phyloP scores from a whole-genome alignment of 2,113 vertebrate species.

The Apodemus sylvaticus region DNA sequence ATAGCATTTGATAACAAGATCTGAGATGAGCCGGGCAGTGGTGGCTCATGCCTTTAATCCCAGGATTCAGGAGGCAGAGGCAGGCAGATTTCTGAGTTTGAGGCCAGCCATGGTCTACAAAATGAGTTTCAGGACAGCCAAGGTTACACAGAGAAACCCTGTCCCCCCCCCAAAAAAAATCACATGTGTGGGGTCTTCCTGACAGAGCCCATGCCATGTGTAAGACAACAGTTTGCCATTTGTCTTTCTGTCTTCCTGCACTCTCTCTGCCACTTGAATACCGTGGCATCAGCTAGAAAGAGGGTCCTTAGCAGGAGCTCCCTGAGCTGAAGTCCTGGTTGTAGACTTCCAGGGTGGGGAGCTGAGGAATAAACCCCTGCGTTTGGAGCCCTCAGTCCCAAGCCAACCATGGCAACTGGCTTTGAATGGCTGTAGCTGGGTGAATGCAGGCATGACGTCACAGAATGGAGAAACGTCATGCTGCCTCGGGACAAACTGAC shows the following conservation, averaged over 20 bases:
- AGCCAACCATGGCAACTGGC: accelerated
- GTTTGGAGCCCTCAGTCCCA: too few species aligned
- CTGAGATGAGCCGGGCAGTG: not conserved
- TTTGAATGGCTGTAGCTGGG: not conserved
- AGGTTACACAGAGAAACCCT: too few species aligned
- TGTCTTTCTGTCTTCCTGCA: not conserved
- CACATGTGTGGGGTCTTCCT: accelerated
- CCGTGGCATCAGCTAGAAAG: too few species aligned
- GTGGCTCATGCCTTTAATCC: too few species aligned
- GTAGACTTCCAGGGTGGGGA: not conserved
- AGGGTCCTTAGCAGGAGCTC: accelerated
- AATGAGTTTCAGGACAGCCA: too few species aligned
- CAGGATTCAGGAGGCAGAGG: too few species aligned
- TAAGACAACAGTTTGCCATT: not conserved
- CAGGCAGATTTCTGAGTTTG: too few species aligned
- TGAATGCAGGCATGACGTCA: accelerated
- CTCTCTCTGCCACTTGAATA: accelerated
- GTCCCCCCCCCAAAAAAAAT: too few species aligned
- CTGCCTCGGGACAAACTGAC: not conserved
- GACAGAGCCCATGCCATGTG: not conserved
- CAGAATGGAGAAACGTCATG: not conserved
- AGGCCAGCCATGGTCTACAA: too few species aligned
- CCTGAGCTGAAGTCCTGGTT: not conserved
- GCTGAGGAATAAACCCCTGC: not conserved
- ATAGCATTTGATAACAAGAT: accelerated